A percentile compares a stretch with the other conserved stretches of the same genome.
Conservation (phyloP, 2,888 invertebrate species). For the Diaperis boleti region DNA sequence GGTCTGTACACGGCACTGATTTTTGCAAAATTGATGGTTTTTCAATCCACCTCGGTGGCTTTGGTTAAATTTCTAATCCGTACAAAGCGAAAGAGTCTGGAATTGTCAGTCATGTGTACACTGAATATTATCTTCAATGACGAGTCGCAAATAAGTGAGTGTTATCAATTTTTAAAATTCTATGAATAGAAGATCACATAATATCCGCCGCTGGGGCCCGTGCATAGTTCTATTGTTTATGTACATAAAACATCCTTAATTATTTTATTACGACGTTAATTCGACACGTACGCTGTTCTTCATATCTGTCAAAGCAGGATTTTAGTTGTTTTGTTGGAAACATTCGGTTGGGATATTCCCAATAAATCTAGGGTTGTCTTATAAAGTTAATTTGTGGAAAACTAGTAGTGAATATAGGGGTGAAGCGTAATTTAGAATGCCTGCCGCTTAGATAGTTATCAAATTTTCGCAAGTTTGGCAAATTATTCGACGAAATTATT, state of each 20-base stretch:
- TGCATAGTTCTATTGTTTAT: constrained; percentile 10
- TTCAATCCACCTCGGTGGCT: not conserved
- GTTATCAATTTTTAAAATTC: constrained; percentile 22
- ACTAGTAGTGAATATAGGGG: constrained; percentile 9
- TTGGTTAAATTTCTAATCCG: not conserved
- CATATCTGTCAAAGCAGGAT: not conserved
- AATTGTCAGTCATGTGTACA: constrained; percentile 7
- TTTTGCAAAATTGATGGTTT: not conserved
- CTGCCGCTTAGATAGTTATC: constrained; percentile 10
- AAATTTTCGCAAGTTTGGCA: constrained; percentile 13
- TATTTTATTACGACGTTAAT: not conserved
- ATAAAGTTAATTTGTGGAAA: constrained; percentile 23
- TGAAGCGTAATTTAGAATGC: constrained; percentile 17
- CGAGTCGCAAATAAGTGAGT: constrained; percentile 16
- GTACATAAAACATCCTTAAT: constrained; percentile 1
- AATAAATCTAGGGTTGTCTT: constrained; percentile 8
- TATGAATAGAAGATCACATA: constrained; percentile 22
- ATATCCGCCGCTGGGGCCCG: constrained; percentile 9
- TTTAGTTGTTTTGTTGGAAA: not conserved
- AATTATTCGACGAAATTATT: not conserved
- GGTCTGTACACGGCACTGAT: not conserved
- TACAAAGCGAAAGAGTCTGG: not conserved
- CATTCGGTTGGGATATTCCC: not conserved
- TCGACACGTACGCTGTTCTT: not conserved
- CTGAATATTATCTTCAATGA: constrained; percentile 19